Evolutionary conservation across 2,113 vertebrate species (phyloP).

Genomic region (Noturus placidus): DNA sequence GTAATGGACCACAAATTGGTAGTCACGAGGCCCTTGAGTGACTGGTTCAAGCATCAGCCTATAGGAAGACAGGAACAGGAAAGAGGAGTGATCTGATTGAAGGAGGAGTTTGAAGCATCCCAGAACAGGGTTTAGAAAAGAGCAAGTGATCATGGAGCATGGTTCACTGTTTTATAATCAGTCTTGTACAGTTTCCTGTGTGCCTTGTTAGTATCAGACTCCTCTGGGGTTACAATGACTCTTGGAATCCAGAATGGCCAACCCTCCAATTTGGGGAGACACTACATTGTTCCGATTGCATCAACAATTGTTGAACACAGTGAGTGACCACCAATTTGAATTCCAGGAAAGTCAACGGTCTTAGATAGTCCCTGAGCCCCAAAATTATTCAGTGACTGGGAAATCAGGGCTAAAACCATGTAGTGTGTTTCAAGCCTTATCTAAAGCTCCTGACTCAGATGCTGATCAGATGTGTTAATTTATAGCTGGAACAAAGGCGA

Average conservation of each 20-base stretch:
- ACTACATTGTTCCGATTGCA: neutral
- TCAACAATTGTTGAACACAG: neutral
- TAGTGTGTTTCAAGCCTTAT: neutral
- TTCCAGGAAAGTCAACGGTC: neutral
- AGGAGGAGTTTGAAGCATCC: neutral
- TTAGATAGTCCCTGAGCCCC: neutral
- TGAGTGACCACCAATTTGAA: neutral
- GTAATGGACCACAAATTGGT: neutral
- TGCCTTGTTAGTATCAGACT: neutral
- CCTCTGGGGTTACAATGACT: neutral
- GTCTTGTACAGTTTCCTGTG: neutral
- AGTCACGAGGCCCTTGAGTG: too few relatives aligned
- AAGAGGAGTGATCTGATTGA: neutral
- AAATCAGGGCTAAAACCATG: neutral
- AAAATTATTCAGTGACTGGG: neutral
- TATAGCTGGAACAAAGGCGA: neutral
- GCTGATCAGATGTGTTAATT: constrained; percentile 24
- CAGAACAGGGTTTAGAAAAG: neutral
- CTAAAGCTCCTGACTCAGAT: neutral
- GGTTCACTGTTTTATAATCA: neutral
- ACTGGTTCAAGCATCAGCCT: neutral
- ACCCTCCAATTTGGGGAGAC: neutral
- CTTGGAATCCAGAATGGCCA: neutral
- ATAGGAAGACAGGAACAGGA: neutral
- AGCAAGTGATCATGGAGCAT: neutral